These are phyloP conservation scores for Tachina grossa DNA, from an alignment of 2,888 invertebrate genomes.

Conservation along the genomic window DNA sequence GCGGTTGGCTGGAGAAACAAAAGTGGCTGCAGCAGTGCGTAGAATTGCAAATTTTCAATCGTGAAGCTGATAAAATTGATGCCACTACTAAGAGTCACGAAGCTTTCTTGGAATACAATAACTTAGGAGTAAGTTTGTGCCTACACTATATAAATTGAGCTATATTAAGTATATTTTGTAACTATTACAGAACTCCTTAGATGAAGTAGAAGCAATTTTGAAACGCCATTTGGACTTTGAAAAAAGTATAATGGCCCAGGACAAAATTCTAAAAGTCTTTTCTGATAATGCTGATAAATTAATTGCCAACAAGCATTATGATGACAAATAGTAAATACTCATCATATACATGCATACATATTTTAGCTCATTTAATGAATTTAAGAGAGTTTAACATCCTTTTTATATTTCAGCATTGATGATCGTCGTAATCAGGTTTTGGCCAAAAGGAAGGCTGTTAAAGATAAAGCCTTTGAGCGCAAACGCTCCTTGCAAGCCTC, in stretches of 20 bases:
- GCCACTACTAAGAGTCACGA: slow-evolving; percentile 97
- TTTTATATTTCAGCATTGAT: slow-evolving; percentile 84
- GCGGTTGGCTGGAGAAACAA: slow-evolving; percentile 93
- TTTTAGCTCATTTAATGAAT: not conserved
- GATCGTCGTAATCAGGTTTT: slow-evolving; percentile 90
- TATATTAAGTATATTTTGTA: not conserved
- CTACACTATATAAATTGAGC: not conserved
- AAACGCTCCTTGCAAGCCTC: slow-evolving; percentile 91
- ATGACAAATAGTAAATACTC: slow-evolving; percentile 87
- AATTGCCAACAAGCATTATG: slow-evolving; percentile 91
- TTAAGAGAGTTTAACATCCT: not conserved
- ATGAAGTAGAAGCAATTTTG: slow-evolving; percentile 95
- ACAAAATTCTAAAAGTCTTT: slow-evolving; percentile 93
- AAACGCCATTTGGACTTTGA: slow-evolving; percentile 97
- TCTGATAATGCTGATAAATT: slow-evolving; percentile 92
- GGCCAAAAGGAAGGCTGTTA: slow-evolving; percentile 88
- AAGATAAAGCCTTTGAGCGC: slow-evolving; percentile 89
- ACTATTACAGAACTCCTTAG: slow-evolving; percentile 88
- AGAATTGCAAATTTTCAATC: slow-evolving; percentile 95
- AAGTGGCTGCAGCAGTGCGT: slow-evolving; percentile 93
- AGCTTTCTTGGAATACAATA: slow-evolving; percentile 94
- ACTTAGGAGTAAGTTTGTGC: slow-evolving; percentile 88
- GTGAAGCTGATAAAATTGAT: slow-evolving; percentile 98
- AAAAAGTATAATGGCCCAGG: slow-evolving; percentile 95
- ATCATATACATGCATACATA: not conserved